phyloP scores from a whole-genome alignment of 2,888 invertebrate genomes.

The Trilocha varians region DNA sequence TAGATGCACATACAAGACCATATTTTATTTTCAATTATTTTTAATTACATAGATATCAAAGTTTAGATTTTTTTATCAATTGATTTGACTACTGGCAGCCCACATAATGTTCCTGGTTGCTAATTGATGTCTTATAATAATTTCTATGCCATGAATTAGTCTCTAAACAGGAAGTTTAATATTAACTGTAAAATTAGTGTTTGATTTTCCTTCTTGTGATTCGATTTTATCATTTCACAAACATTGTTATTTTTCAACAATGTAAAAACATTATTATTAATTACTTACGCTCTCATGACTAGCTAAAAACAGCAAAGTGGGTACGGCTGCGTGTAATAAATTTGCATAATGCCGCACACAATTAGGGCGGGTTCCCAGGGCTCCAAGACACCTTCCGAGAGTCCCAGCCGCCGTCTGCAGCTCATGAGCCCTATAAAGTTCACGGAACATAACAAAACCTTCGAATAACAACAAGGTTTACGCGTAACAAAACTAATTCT shows the following conservation, averaged over 20 bases:
- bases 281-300: constrained; percentile 64
- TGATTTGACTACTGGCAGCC: no score
- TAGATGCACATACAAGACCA: no score
- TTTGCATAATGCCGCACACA: constrained; percentile 59
- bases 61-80: no score
- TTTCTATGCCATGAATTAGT: no score
- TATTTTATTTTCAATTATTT: no score
- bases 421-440: constrained; percentile 50
- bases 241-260: constrained; percentile 5
- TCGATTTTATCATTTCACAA: no score
- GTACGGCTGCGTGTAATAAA: constrained; percentile 52
- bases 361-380: constrained; percentile 53
- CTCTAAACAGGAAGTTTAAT: no score
- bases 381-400: constrained; percentile 58
- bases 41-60: no score
- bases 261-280: constrained; percentile 12
- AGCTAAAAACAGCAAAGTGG: constrained; percentile 54
- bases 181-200: no score
- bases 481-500: constrained; percentile 17
- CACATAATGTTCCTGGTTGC: no score
- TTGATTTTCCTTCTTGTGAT: no score
- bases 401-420: constrained; percentile 59
- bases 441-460: constrained; percentile 7
- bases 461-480: constrained; percentile 11
- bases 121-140: no score